Evolutionary conservation across 1,140 invertebrate species (phyloP).

Genomic region (Akabosia matsudoensis): DNA sequence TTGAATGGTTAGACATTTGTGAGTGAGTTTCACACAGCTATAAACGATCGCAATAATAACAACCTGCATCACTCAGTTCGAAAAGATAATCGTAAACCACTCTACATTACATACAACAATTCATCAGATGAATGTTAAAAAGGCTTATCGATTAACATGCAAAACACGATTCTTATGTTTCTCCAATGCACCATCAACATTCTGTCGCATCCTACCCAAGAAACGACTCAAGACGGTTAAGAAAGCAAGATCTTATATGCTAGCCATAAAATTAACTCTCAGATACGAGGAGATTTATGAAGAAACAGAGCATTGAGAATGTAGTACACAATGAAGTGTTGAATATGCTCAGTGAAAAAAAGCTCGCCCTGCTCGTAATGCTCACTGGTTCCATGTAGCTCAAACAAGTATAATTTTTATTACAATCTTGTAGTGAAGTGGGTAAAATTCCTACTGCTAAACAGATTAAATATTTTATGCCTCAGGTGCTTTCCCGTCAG

Average conservation of each 20-base stretch:
- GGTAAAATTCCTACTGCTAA: too few relatives aligned
- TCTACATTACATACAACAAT: not conserved
- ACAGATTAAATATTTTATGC: too few relatives aligned
- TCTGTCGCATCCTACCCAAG: not conserved
- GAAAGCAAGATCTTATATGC: not conserved
- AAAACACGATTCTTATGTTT: slow-evolving; percentile 11
- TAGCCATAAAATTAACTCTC: not conserved
- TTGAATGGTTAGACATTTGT: not conserved
- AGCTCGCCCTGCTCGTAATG: too few relatives aligned
- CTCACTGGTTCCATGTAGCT: not conserved
- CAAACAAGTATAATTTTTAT: not conserved
- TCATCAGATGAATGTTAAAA: slow-evolving; percentile 5
- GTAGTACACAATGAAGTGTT: too few relatives aligned
- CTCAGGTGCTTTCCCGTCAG: not conserved
- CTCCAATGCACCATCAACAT: not conserved
- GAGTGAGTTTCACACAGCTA: not conserved
- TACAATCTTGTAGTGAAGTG: not conserved
- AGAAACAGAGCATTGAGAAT: not conserved
- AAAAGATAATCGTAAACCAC: not conserved
- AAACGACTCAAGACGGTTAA: not conserved
- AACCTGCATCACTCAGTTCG: not conserved
- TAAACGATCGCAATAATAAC: slow-evolving; percentile 2
- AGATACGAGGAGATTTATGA: not conserved
- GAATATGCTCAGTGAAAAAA: too few relatives aligned
- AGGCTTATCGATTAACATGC: slow-evolving; percentile 9